Evolutionary conservation across 2,888 invertebrate genomes (phyloP).

Genomic region (Alentia gelatinosa): DNA sequence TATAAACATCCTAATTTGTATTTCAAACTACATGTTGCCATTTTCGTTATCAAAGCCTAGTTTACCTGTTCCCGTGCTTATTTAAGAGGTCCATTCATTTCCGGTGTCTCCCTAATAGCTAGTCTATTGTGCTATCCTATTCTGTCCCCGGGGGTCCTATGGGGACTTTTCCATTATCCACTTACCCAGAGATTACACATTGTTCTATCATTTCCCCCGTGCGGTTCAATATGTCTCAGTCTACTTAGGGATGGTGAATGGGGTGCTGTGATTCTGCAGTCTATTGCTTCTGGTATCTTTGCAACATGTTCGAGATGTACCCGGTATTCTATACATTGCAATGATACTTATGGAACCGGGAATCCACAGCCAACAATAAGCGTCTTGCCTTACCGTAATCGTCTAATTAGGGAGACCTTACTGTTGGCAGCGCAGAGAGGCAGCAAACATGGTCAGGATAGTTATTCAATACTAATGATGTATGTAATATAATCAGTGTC

Average conservation of each 20-base stretch:
- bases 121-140: conserved; percentile 9
- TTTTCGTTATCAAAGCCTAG: too few species aligned
- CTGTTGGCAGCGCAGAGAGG: neutral
- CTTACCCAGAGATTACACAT: neutral
- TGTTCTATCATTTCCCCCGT: neutral
- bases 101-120: neutral
- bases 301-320: too few species aligned
- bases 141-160: neutral
- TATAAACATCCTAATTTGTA: too few species aligned
- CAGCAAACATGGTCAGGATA: neutral
- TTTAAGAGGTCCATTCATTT: neutral
- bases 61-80: neutral
- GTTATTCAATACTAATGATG: neutral
- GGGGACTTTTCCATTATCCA: neutral
- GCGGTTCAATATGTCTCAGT: neutral
- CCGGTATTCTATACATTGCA: too few species aligned
- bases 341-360: too few species aligned
- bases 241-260: too few species aligned
- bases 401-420: too few species aligned
- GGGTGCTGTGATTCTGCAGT: too few species aligned
- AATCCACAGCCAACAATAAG: too few species aligned
- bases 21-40: too few species aligned
- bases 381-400: too few species aligned
- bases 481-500: neutral
- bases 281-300: too few species aligned